These are phyloP conservation scores for Amphipoea lucens DNA, from an alignment of 2,888 invertebrate species.

Conservation along the genomic window DNA sequence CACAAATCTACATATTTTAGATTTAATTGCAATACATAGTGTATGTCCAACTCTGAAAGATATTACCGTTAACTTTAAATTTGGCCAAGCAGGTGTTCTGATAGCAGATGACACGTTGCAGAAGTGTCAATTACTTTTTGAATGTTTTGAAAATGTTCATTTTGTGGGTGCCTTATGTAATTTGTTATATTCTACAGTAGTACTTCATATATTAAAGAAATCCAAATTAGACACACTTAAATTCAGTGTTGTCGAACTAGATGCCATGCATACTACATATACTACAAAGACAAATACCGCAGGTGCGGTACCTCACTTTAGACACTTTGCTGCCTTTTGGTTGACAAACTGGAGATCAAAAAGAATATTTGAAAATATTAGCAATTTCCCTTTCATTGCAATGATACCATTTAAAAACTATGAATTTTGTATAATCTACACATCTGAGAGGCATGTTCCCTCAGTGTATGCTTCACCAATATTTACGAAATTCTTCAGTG, in stretches of 20 bases:
- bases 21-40: slow-evolving; percentile 77
- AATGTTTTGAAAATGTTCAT: slow-evolving; percentile 78
- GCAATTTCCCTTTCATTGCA: slow-evolving; percentile 65
- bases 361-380: slow-evolving; percentile 57
- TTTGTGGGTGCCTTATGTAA: slow-evolving; percentile 77
- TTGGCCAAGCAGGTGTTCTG: slow-evolving; percentile 65
- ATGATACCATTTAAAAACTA: slow-evolving; percentile 66
- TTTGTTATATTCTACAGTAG: slow-evolving; percentile 73
- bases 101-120: slow-evolving; percentile 62
- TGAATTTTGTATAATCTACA: slow-evolving; percentile 75
- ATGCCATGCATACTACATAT: slow-evolving; percentile 48
- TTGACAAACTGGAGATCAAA: slow-evolving; percentile 70
- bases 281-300: not conserved
- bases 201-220: slow-evolving; percentile 71
- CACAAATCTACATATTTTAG: slow-evolving; percentile 77
- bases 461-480: slow-evolving; percentile 71
- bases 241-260: slow-evolving; percentile 72
- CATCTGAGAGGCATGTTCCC: slow-evolving; percentile 48
- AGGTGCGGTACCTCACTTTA: slow-evolving; percentile 60
- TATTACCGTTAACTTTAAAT: slow-evolving; percentile 77
- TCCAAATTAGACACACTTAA: slow-evolving; percentile 73
- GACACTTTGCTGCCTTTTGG: slow-evolving; percentile 69
- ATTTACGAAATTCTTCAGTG: slow-evolving; percentile 74
- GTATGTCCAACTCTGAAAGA: slow-evolving; percentile 79
- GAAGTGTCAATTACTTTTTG: slow-evolving; percentile 76